Percentiles rank a stretch among this genome's conserved stretches.
Evolutionary conservation across 2,113 vertebrate genomes (phyloP).

Genomic region (Coptodon bakossiorum): DNA sequence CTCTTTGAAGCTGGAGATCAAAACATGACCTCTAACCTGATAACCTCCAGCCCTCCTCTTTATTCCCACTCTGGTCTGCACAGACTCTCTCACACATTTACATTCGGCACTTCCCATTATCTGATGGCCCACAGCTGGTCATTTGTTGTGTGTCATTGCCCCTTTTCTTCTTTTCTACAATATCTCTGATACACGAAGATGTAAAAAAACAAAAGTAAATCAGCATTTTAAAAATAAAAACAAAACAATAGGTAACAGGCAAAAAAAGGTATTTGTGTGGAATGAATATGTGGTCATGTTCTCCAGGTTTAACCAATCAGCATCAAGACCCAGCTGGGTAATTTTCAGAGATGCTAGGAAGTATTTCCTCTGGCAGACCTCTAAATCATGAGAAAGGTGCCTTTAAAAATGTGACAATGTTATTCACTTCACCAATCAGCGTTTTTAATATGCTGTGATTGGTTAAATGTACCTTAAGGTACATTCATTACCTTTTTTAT

Average conservation of each 20-base stretch:
- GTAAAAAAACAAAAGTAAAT: not conserved
- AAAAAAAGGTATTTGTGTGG: not conserved
- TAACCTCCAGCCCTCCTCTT: not conserved
- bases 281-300: not conserved
- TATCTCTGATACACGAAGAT: not conserved
- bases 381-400: not conserved
- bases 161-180: not conserved
- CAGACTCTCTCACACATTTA: not conserved
- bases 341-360: not conserved
- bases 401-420: not conserved
- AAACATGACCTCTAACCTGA: slow-evolving; percentile 34
- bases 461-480: not conserved
- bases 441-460: not conserved
- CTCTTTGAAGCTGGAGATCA: slow-evolving; percentile 51
- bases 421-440: not conserved
- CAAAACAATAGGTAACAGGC: not conserved
- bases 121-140: not conserved
- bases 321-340: not conserved
- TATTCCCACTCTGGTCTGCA: not conserved
- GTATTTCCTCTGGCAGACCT: not conserved
- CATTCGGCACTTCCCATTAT: not conserved
- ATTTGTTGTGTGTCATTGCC: not conserved
- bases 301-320: not conserved
- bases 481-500: not conserved
- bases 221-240: not conserved